A percentile compares a stretch with the other conserved stretches of the same genome.
Evolutionary conservation across 1,140 invertebrate genomes (phyloP).

Genomic region (Anthonomus grandis): DNA sequence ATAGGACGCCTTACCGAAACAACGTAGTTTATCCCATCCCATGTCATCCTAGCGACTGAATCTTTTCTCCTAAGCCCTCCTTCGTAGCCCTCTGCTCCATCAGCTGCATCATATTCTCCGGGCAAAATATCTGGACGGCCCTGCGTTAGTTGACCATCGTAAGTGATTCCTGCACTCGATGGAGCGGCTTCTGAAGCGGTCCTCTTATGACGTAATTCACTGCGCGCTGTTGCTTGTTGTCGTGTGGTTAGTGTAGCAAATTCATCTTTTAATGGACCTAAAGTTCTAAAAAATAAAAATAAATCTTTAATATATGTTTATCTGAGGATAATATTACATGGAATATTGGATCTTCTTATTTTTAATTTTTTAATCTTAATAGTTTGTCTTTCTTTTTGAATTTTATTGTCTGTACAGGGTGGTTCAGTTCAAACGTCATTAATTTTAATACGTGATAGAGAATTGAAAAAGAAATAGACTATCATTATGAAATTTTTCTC

Average conservation of each 20-base stretch:
- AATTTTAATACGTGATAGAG: no score
- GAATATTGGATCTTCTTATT: no score
- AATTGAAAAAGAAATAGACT: no score
- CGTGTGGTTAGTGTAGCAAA: constrained; percentile 28
- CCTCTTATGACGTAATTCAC: constrained; percentile 18
- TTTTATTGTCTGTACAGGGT: no score
- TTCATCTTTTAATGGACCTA: constrained; percentile 47
- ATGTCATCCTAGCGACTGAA: constrained; percentile 58
- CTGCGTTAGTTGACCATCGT: constrained; percentile 32
- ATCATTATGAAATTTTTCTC: no score
- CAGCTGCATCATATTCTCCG: constrained; percentile 44
- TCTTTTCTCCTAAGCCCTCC: constrained; percentile 51
- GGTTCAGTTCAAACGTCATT: no score
- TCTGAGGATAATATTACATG: no score
- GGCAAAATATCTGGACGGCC: constrained; percentile 44
- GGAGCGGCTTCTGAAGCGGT: constrained; percentile 31
- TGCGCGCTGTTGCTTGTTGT: constrained; percentile 5
- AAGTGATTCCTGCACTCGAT: constrained; percentile 3
- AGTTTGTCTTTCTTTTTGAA: no score
- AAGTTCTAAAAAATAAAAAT: constrained; percentile 37
- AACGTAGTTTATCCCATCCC: constrained; percentile 58
- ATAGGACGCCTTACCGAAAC: constrained; percentile 70
- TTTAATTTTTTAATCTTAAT: no score
- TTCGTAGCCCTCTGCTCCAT: constrained; percentile 60
- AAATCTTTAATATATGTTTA: no score